Conservation (phyloP, 2,888 invertebrate genomes). For the Athrips mouffetella region DNA sequence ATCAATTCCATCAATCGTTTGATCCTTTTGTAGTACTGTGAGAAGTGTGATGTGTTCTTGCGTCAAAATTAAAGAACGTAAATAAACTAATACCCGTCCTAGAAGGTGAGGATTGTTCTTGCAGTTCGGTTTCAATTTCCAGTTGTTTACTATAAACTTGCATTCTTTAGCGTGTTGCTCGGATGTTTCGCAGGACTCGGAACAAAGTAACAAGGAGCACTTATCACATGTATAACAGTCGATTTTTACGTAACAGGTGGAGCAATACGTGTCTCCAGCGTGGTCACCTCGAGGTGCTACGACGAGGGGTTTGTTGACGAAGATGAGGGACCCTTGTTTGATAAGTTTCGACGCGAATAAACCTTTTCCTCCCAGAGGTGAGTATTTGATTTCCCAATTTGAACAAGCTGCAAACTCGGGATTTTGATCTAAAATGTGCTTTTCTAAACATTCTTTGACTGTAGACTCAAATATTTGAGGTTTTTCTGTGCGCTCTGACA, state of each 20-base stretch:
- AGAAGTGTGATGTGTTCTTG: conserved; percentile 65
- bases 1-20: conserved; percentile 45
- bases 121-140: conserved; percentile 50
- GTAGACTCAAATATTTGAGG: neutral
- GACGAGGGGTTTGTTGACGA: conserved; percentile 81
- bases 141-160: conserved; percentile 72
- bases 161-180: conserved; percentile 80
- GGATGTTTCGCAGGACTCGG: conserved; percentile 75
- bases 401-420: conserved; percentile 27
- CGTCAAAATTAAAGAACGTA: conserved; percentile 47
- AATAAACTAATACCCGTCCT: conserved; percentile 44
- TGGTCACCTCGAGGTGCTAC: conserved; percentile 80
- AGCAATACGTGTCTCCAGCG: conserved; percentile 76
- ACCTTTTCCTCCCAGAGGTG: conserved; percentile 82
- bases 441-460: conserved; percentile 1
- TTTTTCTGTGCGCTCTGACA: conserved; percentile 25
- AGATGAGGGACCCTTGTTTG: conserved; percentile 80
- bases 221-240: conserved; percentile 71
- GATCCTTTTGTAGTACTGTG: conserved; percentile 57
- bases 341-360: conserved; percentile 82
- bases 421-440: conserved; percentile 24
- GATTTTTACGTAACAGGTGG: conserved; percentile 77
- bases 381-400: conserved; percentile 78
- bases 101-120: conserved; percentile 32
- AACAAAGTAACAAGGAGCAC: conserved; percentile 83